A percentile compares a stretch with the other conserved stretches of the same genome.
phyloP scores from a whole-genome alignment of 2,113 vertebrate species.

The Pimephales promelas region DNA sequence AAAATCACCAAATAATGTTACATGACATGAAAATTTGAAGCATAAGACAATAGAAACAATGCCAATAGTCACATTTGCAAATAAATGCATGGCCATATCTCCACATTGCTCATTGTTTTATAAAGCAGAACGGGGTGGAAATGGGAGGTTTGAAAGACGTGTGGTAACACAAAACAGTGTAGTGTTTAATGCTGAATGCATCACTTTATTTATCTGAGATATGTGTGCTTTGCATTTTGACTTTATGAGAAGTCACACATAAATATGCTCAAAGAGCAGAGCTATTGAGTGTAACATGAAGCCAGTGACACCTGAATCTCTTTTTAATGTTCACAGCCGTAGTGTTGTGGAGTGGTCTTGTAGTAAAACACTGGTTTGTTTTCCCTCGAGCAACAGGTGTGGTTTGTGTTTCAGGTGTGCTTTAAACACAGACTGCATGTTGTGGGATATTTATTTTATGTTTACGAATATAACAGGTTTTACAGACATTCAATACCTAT shows the following conservation, averaged over 20 bases:
- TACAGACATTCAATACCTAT: no score
- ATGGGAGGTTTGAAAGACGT: no score
- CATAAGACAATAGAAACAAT: neutral
- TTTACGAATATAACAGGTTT: neutral
- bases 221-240: neutral
- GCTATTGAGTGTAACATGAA: neutral
- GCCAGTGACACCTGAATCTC: neutral
- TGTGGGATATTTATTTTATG: neutral
- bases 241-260: neutral
- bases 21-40: neutral
- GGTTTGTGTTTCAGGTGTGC: conserved; percentile 7
- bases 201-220: no score
- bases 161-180: no score
- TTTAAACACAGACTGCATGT: neutral
- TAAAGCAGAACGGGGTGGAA: no score
- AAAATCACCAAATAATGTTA: neutral
- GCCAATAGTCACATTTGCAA: no score
- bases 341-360: neutral
- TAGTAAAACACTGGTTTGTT: neutral
- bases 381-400: conserved; percentile 1
- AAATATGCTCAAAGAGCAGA: neutral
- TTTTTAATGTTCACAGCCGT: neutral
- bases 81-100: no score
- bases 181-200: no score
- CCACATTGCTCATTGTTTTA: no score